Evolutionary conservation across 2,113 vertebrate species (phyloP).

Genomic region (Arenaria interpres): DNA sequence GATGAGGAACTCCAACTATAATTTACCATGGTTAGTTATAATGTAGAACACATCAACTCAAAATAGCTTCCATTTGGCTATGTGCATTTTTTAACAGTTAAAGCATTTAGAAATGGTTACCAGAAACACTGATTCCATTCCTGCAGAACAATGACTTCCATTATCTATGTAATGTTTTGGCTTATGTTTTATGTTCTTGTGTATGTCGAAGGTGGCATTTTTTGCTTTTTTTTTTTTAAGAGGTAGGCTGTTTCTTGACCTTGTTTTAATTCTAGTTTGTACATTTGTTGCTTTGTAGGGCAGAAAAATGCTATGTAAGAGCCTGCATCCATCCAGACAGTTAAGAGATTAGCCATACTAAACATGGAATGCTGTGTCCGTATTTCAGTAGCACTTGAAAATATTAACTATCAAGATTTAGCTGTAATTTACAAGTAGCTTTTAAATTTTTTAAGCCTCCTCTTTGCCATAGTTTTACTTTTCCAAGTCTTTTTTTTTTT

Average conservation of each 20-base stretch:
- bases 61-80: conserved; percentile 41
- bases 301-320: not conserved
- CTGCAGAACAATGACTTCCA: not conserved
- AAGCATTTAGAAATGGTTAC: not conserved
- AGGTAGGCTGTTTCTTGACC: not conserved
- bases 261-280: not conserved
- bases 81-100: not conserved
- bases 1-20: not conserved
- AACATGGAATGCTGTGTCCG: not conserved
- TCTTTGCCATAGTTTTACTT: not conserved
- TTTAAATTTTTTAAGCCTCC: not conserved
- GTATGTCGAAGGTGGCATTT: not conserved
- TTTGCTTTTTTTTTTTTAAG: not conserved
- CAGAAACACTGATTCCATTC: not conserved
- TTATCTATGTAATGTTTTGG: not conserved
- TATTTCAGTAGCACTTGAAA: not conserved
- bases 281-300: not conserved
- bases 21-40: not conserved
- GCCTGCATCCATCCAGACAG: not conserved
- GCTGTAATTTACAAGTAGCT: not conserved
- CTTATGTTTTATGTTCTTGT: not conserved
- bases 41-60: not conserved
- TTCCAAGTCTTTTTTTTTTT: not conserved
- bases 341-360: not conserved
- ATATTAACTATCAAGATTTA: not conserved